Evolutionary conservation across 2,113 vertebrate species (phyloP).

Genomic region (Seriola rivoliana): DNA sequence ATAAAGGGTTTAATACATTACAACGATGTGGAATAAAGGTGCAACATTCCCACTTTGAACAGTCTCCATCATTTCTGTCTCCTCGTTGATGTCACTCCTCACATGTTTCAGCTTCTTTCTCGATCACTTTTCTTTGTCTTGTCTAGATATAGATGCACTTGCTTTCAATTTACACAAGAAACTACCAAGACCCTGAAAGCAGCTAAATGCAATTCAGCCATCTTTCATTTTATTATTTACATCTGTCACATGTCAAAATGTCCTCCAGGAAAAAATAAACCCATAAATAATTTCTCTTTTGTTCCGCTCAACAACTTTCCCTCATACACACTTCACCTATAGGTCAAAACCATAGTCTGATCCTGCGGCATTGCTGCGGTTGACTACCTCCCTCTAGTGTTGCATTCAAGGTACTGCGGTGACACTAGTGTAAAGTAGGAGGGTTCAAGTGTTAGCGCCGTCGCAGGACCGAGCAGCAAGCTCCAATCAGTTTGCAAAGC

Average conservation of each 20-base stretch:
- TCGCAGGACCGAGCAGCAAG: neutral
- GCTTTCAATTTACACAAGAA: neutral
- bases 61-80: neutral
- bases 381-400: slow-evolving; percentile 62
- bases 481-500: slow-evolving; percentile 12
- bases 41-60: too few species aligned
- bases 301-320: neutral
- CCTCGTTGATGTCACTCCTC: too few species aligned
- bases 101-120: too few species aligned
- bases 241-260: neutral
- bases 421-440: neutral
- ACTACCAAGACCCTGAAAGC: neutral
- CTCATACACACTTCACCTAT: neutral
- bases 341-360: neutral
- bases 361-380: neutral
- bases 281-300: neutral
- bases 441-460: neutral
- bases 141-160: neutral
- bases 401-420: neutral
- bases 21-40: too few species aligned
- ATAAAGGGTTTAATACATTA: too few species aligned
- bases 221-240: neutral
- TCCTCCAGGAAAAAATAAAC: neutral
- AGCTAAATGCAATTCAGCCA: neutral
- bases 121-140: too few species aligned